A percentile compares a stretch with the other conserved stretches of the same genome.
Evolutionary conservation across 23 tunicate genomes (phyloP).

Genomic region (Halocynthia roretzi): DNA sequence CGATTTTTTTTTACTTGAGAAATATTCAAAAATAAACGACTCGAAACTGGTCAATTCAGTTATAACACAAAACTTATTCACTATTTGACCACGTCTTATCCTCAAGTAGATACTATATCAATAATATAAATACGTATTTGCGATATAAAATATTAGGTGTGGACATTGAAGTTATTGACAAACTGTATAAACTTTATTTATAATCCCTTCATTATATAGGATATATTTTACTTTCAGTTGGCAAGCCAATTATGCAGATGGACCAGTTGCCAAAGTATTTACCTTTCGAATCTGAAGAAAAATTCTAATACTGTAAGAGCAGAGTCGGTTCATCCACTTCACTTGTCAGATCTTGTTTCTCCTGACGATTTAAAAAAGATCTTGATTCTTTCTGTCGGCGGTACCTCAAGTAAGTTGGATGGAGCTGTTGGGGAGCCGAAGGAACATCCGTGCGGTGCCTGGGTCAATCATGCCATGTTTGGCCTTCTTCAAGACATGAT

Average conservation of each 20-base stretch:
- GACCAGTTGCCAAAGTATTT: background rate
- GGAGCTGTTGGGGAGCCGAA: background rate
- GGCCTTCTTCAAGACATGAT: background rate
- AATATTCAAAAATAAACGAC: no score
- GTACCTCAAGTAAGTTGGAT: background rate
- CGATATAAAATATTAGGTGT: no score
- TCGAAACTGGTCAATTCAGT: no score
- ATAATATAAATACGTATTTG: no score
- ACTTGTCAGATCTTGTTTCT: background rate
- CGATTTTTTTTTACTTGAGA: no score
- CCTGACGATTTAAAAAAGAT: conserved; percentile 1
- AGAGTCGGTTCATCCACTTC: background rate
- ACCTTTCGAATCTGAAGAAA: background rate
- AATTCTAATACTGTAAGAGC: background rate
- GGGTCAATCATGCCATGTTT: background rate
- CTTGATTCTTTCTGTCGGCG: background rate
- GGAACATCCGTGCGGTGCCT: background rate
- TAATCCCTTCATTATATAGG: background rate
- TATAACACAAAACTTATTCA: no score
- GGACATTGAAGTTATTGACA: no score
- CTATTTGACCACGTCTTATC: no score
- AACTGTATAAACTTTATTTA: no score
- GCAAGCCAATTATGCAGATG: conserved; percentile 11
- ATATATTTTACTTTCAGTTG: background rate
- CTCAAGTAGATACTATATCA: no score